Base-by-base conservation (phyloP, 30 jellyfish, hydroid and myxozoan genomes). In the Aurelia coerulea region DNA sequence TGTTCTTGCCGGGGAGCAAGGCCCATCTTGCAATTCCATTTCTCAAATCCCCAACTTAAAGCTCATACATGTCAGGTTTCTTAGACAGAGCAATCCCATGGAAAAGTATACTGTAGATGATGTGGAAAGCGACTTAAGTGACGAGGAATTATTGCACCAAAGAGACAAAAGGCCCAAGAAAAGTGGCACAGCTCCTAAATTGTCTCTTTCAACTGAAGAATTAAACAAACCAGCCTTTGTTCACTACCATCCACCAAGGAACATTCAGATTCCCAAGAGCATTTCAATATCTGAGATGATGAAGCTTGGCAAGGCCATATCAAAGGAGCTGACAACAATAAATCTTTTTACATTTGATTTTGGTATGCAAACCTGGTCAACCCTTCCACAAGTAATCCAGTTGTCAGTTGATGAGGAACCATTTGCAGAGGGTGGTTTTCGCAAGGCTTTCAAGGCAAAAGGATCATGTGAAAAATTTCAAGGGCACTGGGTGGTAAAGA, bases 371-470 rank as follows among this genome's bases (percentile, higher is more conserved):
- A 37, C 49, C 49, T 37, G 49, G 76, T 66, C 76, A 66, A 72
- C 67, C 42, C 34, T 2, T 72, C 82, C 82, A 72, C 64, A 39
- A 72, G 37, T 65, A 5, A 32, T 35, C 6, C 64, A 50, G 13
- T 5, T 72, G 19, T 72, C 82, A 35, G 35, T 72, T 50, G 64
- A 39, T 39, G 82, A 50, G 82, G 34, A 39, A 35, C 82, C 82
- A 35, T 50, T 72, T 75, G 76, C 74, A 34, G 76, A 75, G 63
- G 86, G 86, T 51, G 86, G 86, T 15, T 75, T 75, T 75, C 59
- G 78, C 54, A 58, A 75, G 56, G 86, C 76, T 52, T 75, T 15
- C 76, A 58, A 75, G 63, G 76, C 76, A 23, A 32, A 4, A 13
- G 86, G 31, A 29, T 49, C 86, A 37, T 75, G 50, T 51, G 67